Evolutionary conservation across 2,113 vertebrate genomes (phyloP).

Genomic region (Neotoma lepida): DNA sequence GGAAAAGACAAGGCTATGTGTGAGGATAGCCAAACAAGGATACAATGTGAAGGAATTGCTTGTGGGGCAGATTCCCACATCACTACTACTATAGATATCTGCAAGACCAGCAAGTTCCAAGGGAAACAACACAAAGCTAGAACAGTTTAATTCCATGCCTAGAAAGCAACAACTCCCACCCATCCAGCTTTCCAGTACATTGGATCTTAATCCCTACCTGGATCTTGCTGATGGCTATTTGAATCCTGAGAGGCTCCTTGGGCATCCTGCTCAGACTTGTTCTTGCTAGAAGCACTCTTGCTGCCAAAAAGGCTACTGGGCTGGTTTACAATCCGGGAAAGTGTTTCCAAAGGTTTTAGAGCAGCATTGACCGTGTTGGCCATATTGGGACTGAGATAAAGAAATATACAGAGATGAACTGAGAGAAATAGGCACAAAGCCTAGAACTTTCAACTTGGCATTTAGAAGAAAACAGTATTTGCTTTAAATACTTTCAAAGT

Average conservation of each 20-base stretch:
- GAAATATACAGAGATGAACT: slow-evolving; percentile 67
- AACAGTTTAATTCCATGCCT: slow-evolving; percentile 59
- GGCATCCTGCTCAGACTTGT: slow-evolving; percentile 92
- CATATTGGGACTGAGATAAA: slow-evolving; percentile 92
- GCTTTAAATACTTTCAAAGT: neutral
- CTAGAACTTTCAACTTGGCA: neutral
- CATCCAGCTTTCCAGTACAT: neutral
- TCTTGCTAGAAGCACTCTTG: slow-evolving; percentile 94
- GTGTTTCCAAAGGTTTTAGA: slow-evolving; percentile 94
- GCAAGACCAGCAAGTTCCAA: slow-evolving; percentile 74
- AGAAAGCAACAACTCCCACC: slow-evolving; percentile 54
- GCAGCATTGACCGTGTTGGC: slow-evolving; percentile 97
- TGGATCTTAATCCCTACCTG: slow-evolving; percentile 85
- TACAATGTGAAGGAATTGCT: slow-evolving; percentile 72
- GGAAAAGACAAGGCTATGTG: slow-evolving; percentile 78
- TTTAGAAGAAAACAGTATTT: neutral
- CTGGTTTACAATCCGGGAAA: slow-evolving; percentile 96
- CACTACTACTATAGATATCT: slow-evolving; percentile 68
- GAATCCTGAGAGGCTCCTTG: slow-evolving; percentile 90
- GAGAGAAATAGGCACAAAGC: neutral
- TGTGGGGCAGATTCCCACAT: slow-evolving; percentile 67
- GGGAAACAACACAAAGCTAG: slow-evolving; percentile 67
- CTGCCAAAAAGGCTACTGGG: slow-evolving; percentile 95
- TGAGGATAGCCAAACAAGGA: slow-evolving; percentile 77
- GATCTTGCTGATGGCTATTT: slow-evolving; percentile 92